Conservation (phyloP, 1,140 invertebrate genomes). For the Pectinophora gossypiella region DNA sequence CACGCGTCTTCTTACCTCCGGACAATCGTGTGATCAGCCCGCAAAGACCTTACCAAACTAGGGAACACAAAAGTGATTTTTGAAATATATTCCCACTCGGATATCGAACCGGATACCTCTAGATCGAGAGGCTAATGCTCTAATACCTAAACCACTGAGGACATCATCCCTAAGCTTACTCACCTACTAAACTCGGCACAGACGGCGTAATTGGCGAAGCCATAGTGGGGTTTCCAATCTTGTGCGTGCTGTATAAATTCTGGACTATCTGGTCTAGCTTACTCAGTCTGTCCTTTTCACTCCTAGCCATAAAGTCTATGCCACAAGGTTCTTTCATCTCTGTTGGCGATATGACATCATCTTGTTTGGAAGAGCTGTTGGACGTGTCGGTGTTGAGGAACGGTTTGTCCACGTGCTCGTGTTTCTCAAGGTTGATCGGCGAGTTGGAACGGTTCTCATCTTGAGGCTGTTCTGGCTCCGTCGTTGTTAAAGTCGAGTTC, state of each 20-base stretch:
- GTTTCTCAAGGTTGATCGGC: constrained; percentile 32
- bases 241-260: constrained; percentile 60
- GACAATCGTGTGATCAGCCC: too few species aligned
- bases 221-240: constrained; percentile 37
- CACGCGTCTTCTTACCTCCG: too few species aligned
- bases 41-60: too few species aligned
- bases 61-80: too few species aligned
- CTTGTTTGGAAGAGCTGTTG: constrained; percentile 20
- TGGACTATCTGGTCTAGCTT: constrained; percentile 66
- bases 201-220: constrained; percentile 11
- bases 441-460: constrained; percentile 20
- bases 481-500: constrained; percentile 38
- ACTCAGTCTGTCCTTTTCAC: constrained; percentile 54
- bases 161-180: too few species aligned
- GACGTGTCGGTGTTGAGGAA: constrained; percentile 22
- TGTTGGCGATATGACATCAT: constrained; percentile 18
- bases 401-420: constrained; percentile 15
- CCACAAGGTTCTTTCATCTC: constrained; percentile 10
- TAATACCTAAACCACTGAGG: too few species aligned
- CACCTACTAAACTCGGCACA: constrained; percentile 20
- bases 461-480: constrained; percentile 18
- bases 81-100: too few species aligned
- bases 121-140: too few species aligned
- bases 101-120: too few species aligned
- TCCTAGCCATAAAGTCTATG: constrained; percentile 15